Evolutionary conservation across 2,113 vertebrate genomes (phyloP).

Genomic region (Jaculus jaculus): DNA sequence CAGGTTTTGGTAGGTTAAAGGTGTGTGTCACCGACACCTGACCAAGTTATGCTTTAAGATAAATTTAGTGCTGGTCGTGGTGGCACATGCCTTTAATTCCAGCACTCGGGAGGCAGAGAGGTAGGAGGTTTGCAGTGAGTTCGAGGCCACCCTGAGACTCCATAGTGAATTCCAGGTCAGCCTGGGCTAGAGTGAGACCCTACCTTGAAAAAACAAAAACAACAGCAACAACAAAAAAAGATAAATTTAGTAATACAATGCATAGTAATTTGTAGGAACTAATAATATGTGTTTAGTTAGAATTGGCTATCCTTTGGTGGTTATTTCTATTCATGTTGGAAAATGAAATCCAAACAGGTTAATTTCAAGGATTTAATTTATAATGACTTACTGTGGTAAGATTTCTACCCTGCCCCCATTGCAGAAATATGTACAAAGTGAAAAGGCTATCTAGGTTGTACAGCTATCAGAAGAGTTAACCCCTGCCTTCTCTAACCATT

Average conservation of each 20-base stretch:
- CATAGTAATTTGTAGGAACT: background rate
- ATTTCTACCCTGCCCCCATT: background rate
- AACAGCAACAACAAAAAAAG: too few species aligned
- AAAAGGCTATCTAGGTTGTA: background rate
- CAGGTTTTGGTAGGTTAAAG: too few species aligned
- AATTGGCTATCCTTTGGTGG: background rate
- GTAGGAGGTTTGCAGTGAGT: too few species aligned
- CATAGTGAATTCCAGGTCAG: too few species aligned
- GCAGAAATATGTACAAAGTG: background rate
- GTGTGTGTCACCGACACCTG: too few species aligned
- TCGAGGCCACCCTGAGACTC: too few species aligned
- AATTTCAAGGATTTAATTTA: background rate
- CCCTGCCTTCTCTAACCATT: background rate
- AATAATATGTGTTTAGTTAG: background rate
- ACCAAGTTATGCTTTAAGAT: too few species aligned
- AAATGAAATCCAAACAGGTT: background rate
- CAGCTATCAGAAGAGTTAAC: background rate
- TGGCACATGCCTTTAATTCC: too few species aligned
- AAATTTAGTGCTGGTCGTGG: too few species aligned
- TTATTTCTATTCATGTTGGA: background rate
- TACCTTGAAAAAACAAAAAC: too few species aligned
- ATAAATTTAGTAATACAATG: background rate
- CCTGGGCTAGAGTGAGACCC: too few species aligned
- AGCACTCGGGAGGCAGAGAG: too few species aligned
- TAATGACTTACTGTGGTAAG: background rate